Conservation (phyloP, 2,888 invertebrate species). For the Agrochola lychnidis region DNA sequence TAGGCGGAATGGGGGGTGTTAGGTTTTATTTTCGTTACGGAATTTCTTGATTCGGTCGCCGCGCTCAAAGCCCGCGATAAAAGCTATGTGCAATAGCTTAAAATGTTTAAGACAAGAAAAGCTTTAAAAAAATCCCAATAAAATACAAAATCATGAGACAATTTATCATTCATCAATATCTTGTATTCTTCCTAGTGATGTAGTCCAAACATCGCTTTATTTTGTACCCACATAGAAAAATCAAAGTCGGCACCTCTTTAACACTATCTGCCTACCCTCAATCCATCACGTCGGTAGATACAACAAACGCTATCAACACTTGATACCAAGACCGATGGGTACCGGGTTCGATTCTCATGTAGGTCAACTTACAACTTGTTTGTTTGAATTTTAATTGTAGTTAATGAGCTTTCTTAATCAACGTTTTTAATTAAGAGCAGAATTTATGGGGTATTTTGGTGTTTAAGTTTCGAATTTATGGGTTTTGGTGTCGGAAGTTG, state of each 20-base stretch:
- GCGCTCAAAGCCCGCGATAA: too few relatives aligned
- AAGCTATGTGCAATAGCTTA: too few relatives aligned
- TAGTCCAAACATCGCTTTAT: background rate
- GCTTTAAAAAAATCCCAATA: too few relatives aligned
- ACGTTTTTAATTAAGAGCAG: constrained; percentile 45
- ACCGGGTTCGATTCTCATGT: constrained; percentile 28
- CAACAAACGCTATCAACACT: constrained; percentile 53
- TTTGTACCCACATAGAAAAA: background rate
- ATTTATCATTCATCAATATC: background rate
- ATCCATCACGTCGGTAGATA: constrained; percentile 62
- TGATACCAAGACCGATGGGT: constrained; percentile 56
- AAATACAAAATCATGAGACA: background rate
- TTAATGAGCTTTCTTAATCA: constrained; percentile 49
- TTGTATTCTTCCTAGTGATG: too few relatives aligned
- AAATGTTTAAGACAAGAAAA: too few relatives aligned
- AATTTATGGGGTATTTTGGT: constrained; percentile 42
- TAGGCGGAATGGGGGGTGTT: too few relatives aligned
- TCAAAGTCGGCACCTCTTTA: constrained; percentile 24
- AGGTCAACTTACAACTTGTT: constrained; percentile 60
- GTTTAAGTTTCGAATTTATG: constrained; percentile 38
- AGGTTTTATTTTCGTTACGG: too few relatives aligned
- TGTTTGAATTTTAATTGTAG: constrained; percentile 57
- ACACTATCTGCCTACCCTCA: constrained; percentile 15
- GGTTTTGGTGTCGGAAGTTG: background rate
- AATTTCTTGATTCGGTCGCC: too few relatives aligned